Base-by-base conservation (phyloP, 2,797 vertebrate species). In the Lateolabrax maculatus region DNA sequence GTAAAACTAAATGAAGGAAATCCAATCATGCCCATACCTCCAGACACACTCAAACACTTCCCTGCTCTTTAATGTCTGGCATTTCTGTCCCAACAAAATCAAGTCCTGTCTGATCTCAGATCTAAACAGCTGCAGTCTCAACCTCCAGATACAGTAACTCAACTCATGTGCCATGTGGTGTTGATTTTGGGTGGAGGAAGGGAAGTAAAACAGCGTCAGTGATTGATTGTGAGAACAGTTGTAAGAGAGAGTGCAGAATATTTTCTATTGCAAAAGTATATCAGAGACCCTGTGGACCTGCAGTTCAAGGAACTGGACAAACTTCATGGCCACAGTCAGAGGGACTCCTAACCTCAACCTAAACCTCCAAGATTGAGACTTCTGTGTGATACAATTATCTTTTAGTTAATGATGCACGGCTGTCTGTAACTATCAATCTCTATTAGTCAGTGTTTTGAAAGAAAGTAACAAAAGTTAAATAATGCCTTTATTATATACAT, bases 61-160 rank as follows among this genome's bases (percentile, higher is more conserved):
- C 29, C 27, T 65, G 52, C 60, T 68, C 43, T 81, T 75, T 80
- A 31, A 84, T 64, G 74, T 83, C 52, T 69, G 36, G 13, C 48
- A 53, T 80, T 80, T 64, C 67, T 72, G 64, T 75, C 44, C 49
- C 85, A 79, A 86, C 77, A 70, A 68, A 81, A 70, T 71, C 56
- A 84, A 71, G 71, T 60, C 31, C 23, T 46, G 63, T 46, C 71
- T 74, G 79, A 86, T 81, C 79, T 44, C 25, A 73, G 57, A 77
- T 46, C 36, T 53, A 71, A 85, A 76, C 87, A 79, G 82, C 84
- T 83, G 84, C 86, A 73, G 77, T 21, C 43, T 70, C 39, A 2
- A 72, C 83, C 63, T 86, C 71, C 66, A 71, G 48, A 64, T 73
- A 77, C 63, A 74, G 27, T 53, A 74, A 82, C 39, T 77, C 67